Evolutionary conservation across 1,140 invertebrate species (phyloP).

Genomic region (Drosophila ambigua): DNA sequence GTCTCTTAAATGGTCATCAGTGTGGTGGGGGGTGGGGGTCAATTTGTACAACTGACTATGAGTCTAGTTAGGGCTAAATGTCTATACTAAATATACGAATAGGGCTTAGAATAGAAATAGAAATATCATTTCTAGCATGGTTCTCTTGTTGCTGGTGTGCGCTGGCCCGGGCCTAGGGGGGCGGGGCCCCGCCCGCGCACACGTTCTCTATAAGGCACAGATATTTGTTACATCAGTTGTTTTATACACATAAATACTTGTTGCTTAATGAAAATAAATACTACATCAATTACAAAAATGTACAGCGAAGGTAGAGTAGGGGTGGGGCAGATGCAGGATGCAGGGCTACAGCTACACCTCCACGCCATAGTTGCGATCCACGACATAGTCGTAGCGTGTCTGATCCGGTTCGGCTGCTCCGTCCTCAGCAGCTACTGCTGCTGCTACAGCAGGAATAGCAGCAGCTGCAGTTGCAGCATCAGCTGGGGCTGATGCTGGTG

Average conservation of each 20-base stretch:
- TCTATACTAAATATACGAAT: conserved; percentile 24
- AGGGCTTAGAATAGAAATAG: conserved; percentile 45
- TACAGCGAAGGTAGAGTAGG: conserved; percentile 62
- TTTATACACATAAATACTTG: conserved; percentile 81
- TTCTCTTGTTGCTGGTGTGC: conserved; percentile 46
- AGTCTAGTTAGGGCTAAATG: conserved; percentile 35
- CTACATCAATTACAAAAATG: conserved; percentile 78
- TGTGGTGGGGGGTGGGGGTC: conserved; percentile 34
- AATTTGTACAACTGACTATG: conserved; percentile 77
- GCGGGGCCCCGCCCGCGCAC: conserved; percentile 11
- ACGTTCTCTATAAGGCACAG: conserved; percentile 78
- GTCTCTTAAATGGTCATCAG: conserved; percentile 53
- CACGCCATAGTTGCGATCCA: conserved; percentile 88
- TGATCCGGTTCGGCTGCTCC: conserved; percentile 83
- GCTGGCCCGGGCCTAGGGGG: too few species aligned
- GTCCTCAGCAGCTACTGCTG: not conserved
- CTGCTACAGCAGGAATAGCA: conserved; percentile 19
- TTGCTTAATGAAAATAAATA: conserved; percentile 77
- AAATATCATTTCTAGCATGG: conserved; percentile 67
- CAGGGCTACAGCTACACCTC: conserved; percentile 85
- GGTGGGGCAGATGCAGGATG: not conserved
- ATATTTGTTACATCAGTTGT: conserved; percentile 81
- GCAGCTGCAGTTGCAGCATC: conserved; percentile 23
- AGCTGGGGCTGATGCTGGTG: conserved; percentile 11
- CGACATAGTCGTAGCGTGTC: conserved; percentile 88